These are phyloP conservation scores for Camelus bactrianus DNA, from an alignment of 2,113 vertebrate genomes.

Conservation along the genomic window DNA sequence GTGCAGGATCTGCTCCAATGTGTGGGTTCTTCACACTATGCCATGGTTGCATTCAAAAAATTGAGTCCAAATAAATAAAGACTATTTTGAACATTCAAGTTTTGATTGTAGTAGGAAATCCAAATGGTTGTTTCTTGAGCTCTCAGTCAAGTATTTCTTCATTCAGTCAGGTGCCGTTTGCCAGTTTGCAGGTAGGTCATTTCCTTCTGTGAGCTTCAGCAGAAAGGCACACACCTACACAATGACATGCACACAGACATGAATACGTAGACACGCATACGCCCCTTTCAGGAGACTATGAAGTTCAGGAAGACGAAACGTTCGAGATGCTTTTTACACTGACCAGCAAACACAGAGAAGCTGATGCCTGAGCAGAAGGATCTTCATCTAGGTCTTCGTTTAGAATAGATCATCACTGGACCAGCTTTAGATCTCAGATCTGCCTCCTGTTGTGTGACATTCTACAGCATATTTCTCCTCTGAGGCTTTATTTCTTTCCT, in stretches of 20 bases:
- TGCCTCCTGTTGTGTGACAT: rapidly evolving
- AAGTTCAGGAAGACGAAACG: background rate
- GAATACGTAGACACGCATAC: rapidly evolving
- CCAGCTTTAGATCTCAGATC: too few relatives aligned
- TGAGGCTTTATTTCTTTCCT: background rate
- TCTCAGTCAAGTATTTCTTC: background rate
- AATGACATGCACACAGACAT: background rate
- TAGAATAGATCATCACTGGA: background rate
- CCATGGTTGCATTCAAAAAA: background rate
- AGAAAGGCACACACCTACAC: rapidly evolving
- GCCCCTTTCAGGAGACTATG: background rate
- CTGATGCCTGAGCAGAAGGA: too few relatives aligned
- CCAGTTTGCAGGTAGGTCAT: rapidly evolving
- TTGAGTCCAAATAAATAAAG: background rate
- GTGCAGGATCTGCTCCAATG: background rate
- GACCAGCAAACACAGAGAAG: background rate
- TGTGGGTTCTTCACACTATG: background rate
- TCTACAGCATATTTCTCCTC: background rate
- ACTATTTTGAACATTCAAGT: background rate
- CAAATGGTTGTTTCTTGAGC: background rate
- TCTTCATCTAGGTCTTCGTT: background rate
- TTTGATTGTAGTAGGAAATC: background rate
- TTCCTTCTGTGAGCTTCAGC: background rate
- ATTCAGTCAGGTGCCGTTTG: background rate
- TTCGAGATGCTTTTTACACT: background rate